Percentiles rank a stretch among this genome's conserved stretches.
Conservation (phyloP, 2,113 vertebrate genomes). For the Thunnus thynnus region DNA sequence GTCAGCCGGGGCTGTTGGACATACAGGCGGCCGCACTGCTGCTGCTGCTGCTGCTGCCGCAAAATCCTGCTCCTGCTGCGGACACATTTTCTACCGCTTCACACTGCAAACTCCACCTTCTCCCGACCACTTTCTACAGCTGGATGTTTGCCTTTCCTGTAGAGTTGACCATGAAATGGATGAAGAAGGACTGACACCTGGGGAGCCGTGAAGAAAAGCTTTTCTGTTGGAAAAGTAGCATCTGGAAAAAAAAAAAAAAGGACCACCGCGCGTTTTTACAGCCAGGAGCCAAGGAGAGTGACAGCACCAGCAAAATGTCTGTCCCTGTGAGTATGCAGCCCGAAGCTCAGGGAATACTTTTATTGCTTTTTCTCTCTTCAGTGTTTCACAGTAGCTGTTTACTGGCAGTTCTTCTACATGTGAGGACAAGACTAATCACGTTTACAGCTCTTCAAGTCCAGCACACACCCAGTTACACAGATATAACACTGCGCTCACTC, state of each 20-base stretch:
- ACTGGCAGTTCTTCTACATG: background rate
- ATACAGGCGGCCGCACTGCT: constrained; percentile 20
- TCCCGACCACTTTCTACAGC: background rate
- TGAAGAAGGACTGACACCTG: constrained; percentile 34
- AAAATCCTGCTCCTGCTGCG: background rate
- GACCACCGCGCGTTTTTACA: background rate
- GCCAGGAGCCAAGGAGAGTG: constrained; percentile 12
- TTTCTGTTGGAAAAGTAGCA: constrained; percentile 19
- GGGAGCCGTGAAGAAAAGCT: constrained; percentile 22
- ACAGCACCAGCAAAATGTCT: constrained; percentile 69
- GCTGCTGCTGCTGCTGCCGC: background rate
- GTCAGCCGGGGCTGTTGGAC: constrained; percentile 25
- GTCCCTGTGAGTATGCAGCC: constrained; percentile 72
- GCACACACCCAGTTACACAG: constrained; percentile 45
- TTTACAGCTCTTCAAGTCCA: background rate
- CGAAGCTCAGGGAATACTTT: background rate
- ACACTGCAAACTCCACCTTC: background rate
- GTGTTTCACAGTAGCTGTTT: background rate
- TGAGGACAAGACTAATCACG: background rate
- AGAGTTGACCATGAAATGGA: constrained; percentile 12
- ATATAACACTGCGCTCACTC: background rate
- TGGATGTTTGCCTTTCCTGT: background rate
- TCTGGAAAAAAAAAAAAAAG: background rate
- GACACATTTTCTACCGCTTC: background rate
- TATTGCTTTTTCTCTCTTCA: background rate